These are phyloP conservation scores for Sinocyclocheilus anshuiensis DNA, from an alignment of 2,113 vertebrate species.

Conservation along the genomic window DNA sequence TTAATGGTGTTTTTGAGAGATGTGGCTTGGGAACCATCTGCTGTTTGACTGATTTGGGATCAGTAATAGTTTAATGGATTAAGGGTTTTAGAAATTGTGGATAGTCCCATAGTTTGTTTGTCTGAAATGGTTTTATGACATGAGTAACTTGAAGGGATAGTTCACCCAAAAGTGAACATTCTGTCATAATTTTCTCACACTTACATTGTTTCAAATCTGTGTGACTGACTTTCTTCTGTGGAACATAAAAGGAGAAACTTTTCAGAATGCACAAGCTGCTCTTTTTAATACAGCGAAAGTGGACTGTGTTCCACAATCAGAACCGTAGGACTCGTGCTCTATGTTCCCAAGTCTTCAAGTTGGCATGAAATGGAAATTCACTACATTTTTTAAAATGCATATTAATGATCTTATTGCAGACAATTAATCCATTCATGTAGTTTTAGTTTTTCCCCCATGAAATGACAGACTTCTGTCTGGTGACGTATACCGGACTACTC, in stretches of 20 bases:
- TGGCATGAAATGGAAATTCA: background rate
- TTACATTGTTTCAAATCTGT: background rate
- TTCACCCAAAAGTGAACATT: background rate
- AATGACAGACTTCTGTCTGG: background rate
- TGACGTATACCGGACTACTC: background rate
- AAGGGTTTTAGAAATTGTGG: background rate
- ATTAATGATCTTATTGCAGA: background rate
- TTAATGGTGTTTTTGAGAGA: background rate
- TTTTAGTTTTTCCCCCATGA: background rate
- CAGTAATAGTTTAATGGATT: background rate
- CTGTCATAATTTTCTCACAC: background rate
- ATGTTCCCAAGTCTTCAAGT: background rate
- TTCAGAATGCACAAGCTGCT: background rate
- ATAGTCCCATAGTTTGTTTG: background rate
- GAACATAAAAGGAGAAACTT: background rate
- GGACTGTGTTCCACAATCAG: background rate
- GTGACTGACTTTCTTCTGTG: background rate
- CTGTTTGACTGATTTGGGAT: background rate
- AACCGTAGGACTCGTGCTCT: background rate
- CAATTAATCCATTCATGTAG: background rate
- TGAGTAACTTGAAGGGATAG: background rate
- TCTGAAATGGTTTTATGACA: background rate
- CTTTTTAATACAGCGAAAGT: background rate
- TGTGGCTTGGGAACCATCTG: background rate
- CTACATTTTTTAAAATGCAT: background rate